phyloP scores from a whole-genome alignment of 2,888 invertebrate species.

The Gerosis bhagava region DNA sequence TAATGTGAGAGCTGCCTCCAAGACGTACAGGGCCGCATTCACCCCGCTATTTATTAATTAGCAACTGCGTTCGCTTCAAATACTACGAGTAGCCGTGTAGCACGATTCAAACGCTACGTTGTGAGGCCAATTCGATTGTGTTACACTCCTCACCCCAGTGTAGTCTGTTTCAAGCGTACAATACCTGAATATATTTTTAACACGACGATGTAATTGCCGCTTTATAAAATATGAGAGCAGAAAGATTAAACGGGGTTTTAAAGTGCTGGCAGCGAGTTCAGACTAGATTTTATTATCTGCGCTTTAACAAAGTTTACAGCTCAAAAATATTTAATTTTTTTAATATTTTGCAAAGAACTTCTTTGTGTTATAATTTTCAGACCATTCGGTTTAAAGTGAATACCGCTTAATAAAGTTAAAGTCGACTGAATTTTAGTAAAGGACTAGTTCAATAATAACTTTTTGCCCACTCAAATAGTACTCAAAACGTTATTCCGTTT shows the following conservation, averaged over 20 bases:
- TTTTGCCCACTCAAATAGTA: no score
- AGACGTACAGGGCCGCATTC: constrained; percentile 66
- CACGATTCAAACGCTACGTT: constrained; percentile 4
- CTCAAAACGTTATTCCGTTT: no score
- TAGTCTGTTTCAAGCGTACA: constrained; percentile 9
- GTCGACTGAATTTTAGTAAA: no score
- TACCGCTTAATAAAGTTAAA: no score
- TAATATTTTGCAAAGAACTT: no score
- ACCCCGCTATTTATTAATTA: constrained; percentile 41
- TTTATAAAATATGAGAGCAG: constrained; percentile 20
- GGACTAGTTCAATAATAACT: no score
- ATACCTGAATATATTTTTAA: constrained; percentile 15
- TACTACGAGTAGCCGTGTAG: constrained; percentile 17
- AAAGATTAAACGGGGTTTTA: constrained; percentile 19
- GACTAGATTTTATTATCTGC: constrained; percentile 15
- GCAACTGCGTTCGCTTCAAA: constrained; percentile 30
- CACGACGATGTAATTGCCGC: constrained; percentile 15
- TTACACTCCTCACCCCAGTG: constrained; percentile 5
- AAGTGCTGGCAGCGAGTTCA: constrained; percentile 17
- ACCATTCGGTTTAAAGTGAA: no score
- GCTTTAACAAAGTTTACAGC: constrained; percentile 7
- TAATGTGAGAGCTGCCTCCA: constrained; percentile 66
- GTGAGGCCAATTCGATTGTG: constrained; percentile 9
- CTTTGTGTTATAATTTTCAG: no score
- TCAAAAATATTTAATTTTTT: constrained; percentile 14